Base-by-base conservation (phyloP, 2,113 vertebrate genomes). In the Lasiurus cinereus region DNA sequence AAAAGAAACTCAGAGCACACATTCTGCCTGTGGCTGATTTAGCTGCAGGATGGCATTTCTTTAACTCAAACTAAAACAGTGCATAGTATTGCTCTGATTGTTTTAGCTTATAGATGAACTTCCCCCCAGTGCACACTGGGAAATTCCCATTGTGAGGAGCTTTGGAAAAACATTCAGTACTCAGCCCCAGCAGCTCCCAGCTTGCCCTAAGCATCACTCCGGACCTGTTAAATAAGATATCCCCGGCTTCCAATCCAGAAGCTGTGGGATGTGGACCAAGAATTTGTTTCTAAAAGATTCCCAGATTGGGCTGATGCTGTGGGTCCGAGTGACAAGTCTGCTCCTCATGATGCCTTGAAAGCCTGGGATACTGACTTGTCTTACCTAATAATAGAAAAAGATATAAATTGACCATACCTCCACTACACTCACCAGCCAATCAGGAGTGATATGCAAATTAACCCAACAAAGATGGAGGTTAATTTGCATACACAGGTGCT, bases 291-390 rank as follows among this genome's bases (percentile, higher is more conserved):
- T 29, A 3, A 6, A 64, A 70, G 24, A 13, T 78, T 56, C 24
- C 36, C 43, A 14, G 67, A 15, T 48, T 22, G 5, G 0, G 19
- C 8, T 11, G 19, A 18, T 4, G 29, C 46, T 43, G 33, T 7
- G 31, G 1, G 33, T 22, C 10, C 0, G 31, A 16, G 16, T 5
- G 43, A 13, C 10, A 59, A 19, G 16, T 15, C 8, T 52, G 67
- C 36, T 31, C 16, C 29, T 18, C 29, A 31, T 0, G 0, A 15
- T 15, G 31, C 13, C 54, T 39, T 12, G 2, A 3, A 18, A 43
- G 4, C 11, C 8, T 27, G 22, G 59, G 22, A 62, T 62, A 11
- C 22, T 27, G 22, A 10, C 22, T 62, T 62, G 22, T 62, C 18
- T 56, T 56, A 56, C 19, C 54, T 8, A 56, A 56, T 56, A 56